Base-by-base conservation (phyloP, 1,140 invertebrate genomes). In the Penaeus vannamei region DNA sequence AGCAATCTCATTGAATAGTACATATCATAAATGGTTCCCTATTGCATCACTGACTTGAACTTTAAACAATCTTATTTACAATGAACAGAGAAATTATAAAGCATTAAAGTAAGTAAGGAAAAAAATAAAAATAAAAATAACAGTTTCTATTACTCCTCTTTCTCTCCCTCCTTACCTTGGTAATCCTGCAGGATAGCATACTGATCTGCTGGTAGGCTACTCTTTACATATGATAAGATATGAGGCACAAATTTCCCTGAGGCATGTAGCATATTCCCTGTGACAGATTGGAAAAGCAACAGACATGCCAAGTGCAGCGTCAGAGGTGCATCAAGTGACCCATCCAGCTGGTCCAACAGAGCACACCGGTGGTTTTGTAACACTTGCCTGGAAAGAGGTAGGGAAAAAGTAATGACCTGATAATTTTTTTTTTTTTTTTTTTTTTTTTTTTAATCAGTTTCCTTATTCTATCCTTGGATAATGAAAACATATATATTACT, bases 221-320 rank as follows among this genome's bases (percentile, higher is more conserved):
- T 93, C 90, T 96, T 95, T 22, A 99, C 94, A 93, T 95, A 96
- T 2, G 93, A 92, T 32, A 99, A 93, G 90, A 99, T 95, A 32
- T 95, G 94, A 0, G 97, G 96, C 7, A 99, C 97, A 93, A 98
- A 97, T 93, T 97, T 95, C 0, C 98, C 98, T 42, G 97, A 98
- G 20, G 97, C 97, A 92, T 99, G 97, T 23, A 99, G 91, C 93
- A 98, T 97, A 91, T 90, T 69, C 4, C 90, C 91, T 22, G 96
- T 97, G 0, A 95, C 94, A 19, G 95, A 94, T 32, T 97, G 97
- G 92, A 98, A 98, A 32, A 98, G 94, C 46, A 98, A 94, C 72
- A 98, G 94, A 12, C 95, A 95, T 1, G 95, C 95, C 66, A 98
- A 93, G 93, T 99, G 98, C 23, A 99, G 93, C n/a, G 95, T 94